These are phyloP conservation scores for Ricordea florida DNA, from an alignment of 92 coral and sea anemone species.

Conservation along the genomic window DNA sequence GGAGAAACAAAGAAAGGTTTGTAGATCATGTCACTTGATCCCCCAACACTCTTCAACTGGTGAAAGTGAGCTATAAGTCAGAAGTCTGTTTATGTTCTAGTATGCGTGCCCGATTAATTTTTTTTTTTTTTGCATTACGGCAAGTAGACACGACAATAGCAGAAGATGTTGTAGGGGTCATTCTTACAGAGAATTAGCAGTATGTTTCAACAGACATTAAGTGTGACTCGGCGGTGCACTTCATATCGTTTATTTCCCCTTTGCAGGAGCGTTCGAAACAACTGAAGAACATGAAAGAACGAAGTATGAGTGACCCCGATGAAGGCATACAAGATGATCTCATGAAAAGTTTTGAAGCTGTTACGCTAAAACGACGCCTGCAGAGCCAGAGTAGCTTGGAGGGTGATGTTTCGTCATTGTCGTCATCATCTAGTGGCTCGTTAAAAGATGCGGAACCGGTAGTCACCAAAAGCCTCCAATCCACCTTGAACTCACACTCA, in stretches of 20 bases:
- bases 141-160: too few relatives aligned
- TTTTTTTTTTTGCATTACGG: too few relatives aligned
- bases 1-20: slow-evolving; percentile 53
- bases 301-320: slow-evolving; percentile 48
- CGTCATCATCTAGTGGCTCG: neutral
- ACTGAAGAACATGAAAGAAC: slow-evolving; percentile 32
- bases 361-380: neutral
- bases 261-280: slow-evolving; percentile 62
- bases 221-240: neutral
- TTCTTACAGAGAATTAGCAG: too few relatives aligned
- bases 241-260: neutral
- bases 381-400: neutral
- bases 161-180: too few relatives aligned
- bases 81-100: too few relatives aligned
- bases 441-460: too few relatives aligned
- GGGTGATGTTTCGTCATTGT: neutral
- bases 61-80: too few relatives aligned
- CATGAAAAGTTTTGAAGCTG: slow-evolving; percentile 44
- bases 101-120: too few relatives aligned
- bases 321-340: slow-evolving; percentile 60
- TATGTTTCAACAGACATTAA: too few relatives aligned
- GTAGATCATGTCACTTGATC: neutral
- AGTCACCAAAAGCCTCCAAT: too few relatives aligned
- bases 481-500: too few relatives aligned
- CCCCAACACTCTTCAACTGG: too few relatives aligned